Percentiles rank a stretch among this genome's conserved stretches.
Conservation (phyloP, 2,888 invertebrate genomes). For the Pollenia labialis region DNA sequence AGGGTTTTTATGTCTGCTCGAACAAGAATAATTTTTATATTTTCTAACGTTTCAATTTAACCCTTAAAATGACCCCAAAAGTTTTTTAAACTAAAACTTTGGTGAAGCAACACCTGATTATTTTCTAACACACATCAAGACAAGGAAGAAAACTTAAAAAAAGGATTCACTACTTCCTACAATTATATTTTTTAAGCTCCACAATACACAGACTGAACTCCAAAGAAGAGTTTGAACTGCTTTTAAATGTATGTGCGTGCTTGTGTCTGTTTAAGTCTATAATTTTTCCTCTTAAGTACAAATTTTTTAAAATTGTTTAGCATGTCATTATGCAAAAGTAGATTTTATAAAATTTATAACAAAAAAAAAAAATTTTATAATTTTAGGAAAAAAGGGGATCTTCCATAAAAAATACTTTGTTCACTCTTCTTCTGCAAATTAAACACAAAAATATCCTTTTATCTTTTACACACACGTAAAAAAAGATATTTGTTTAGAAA, state of each 20-base stretch:
- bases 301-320: slow-evolving; percentile 65
- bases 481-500: slow-evolving; percentile 49
- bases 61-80: background rate
- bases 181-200: slow-evolving; percentile 15
- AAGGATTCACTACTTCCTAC: slow-evolving; percentile 50
- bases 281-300: slow-evolving; percentile 41
- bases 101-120: slow-evolving; percentile 52
- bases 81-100: background rate
- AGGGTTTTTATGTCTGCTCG: no score
- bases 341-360: slow-evolving; percentile 46
- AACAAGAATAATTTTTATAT: no score
- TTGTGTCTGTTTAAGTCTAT: background rate
- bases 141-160: background rate
- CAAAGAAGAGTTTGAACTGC: slow-evolving; percentile 36
- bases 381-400: slow-evolving; percentile 37
- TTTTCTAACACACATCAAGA: slow-evolving; percentile 37
- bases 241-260: background rate
- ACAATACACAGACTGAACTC: background rate
- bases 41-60: no score
- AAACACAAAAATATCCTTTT: slow-evolving; percentile 73
- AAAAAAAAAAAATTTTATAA: slow-evolving; percentile 30
- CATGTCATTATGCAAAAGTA: slow-evolving; percentile 62
- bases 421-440: slow-evolving; percentile 41
- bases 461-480: slow-evolving; percentile 74
- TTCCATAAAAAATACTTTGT: slow-evolving; percentile 53